These are phyloP conservation scores for Hiodon tergisus DNA, from an alignment of 2,113 vertebrate species.

Conservation along the genomic window DNA sequence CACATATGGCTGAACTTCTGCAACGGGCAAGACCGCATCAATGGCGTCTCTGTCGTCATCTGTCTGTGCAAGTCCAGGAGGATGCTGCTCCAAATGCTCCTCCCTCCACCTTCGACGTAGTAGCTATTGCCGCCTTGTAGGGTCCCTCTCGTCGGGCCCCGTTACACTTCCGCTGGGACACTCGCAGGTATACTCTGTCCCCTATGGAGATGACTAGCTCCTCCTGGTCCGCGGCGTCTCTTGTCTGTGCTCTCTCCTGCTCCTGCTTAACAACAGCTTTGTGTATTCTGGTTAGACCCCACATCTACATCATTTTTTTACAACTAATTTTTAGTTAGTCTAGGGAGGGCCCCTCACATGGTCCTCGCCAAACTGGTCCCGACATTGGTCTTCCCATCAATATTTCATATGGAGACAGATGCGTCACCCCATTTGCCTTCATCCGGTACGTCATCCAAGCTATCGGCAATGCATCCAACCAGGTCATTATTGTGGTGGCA, in stretches of 20 bases:
- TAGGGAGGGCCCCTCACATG: slow-evolving; percentile 1
- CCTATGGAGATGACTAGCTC: no score
- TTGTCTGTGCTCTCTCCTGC: background rate
- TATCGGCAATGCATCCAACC: background rate
- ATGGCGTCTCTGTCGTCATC: no score
- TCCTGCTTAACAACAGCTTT: background rate
- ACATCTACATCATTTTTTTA: background rate
- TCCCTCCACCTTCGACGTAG: no score
- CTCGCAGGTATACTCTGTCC: background rate
- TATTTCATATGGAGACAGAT: background rate
- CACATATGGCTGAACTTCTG: no score
- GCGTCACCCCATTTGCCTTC: background rate
- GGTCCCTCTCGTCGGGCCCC: background rate
- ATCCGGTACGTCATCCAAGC: background rate
- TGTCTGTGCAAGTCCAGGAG: no score
- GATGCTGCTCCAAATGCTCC: no score
- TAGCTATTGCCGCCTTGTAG: background rate
- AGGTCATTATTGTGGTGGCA: background rate
- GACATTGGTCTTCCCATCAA: background rate
- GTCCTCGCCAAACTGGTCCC: background rate
- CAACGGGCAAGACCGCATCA: no score
- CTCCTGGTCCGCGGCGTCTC: no score
- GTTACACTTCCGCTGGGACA: background rate
- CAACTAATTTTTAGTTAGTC: background rate
- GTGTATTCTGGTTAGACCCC: background rate